Conservation (phyloP, 2,113 vertebrate genomes). For the Chlorodrepanis virens region DNA sequence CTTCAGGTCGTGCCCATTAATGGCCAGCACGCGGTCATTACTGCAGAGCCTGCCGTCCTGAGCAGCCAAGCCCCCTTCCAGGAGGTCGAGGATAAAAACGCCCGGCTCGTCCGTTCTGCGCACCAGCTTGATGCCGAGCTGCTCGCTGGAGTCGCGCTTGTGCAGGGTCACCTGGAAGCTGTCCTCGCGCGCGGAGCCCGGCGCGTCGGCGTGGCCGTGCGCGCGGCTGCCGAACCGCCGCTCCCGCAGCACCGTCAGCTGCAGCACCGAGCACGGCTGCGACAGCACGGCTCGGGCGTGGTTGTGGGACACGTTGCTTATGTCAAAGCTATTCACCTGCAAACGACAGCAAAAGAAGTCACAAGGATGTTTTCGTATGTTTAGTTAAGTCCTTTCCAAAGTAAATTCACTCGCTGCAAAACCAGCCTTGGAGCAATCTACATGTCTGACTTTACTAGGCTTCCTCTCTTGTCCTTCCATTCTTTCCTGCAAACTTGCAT, state of each 20-base stretch:
- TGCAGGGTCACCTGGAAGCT: conserved; percentile 89
- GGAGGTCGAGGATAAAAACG: conserved; percentile 92
- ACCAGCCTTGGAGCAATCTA: neutral
- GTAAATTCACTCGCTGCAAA: neutral
- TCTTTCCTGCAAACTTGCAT: neutral
- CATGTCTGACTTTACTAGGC: neutral
- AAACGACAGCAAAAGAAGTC: neutral
- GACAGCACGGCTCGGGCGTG: conserved; percentile 88
- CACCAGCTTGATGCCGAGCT: conserved; percentile 96
- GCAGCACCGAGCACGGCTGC: conserved; percentile 86
- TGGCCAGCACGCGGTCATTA: conserved; percentile 90
- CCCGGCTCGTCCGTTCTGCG: conserved; percentile 92
- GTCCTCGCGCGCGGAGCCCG: conserved; percentile 74
- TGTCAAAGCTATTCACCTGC: conserved; percentile 94
- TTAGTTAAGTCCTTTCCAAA: neutral
- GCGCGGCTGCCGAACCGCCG: conserved; percentile 85
- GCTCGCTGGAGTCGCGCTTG: conserved; percentile 89
- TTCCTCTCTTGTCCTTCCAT: neutral
- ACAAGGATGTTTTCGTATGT: fast-evolving
- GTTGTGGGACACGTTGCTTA: conserved; percentile 95
- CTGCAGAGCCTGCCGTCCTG: conserved; percentile 91
- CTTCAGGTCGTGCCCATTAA: conserved; percentile 93
- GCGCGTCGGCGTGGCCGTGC: conserved; percentile 59
- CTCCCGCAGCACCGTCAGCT: conserved; percentile 92
- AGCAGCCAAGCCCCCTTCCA: conserved; percentile 93